phyloP scores from a whole-genome alignment of 2,888 invertebrate species.

The Dichetophora obliterata region DNA sequence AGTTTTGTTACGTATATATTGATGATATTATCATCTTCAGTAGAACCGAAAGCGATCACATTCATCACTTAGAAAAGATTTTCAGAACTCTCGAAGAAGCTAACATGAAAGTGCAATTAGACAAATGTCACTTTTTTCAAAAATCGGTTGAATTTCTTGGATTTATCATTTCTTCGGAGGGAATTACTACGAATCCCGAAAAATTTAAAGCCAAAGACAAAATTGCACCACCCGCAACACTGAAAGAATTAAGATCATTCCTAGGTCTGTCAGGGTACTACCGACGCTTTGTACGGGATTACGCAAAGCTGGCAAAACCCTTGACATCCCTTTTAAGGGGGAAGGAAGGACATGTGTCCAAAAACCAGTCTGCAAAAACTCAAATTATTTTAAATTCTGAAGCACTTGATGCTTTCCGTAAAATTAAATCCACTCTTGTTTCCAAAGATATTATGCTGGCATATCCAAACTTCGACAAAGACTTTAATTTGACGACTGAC shows the following conservation, averaged over 20 bases:
- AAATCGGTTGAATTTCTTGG: slow-evolving; percentile 8
- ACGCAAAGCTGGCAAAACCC: slow-evolving; percentile 16
- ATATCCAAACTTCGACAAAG: neutral
- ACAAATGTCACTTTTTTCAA: slow-evolving; percentile 15
- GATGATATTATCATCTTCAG: slow-evolving; percentile 31
- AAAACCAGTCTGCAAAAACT: neutral
- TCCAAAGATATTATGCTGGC: neutral
- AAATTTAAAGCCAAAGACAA: slow-evolving; percentile 13
- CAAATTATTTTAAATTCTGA: neutral
- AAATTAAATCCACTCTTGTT: neutral
- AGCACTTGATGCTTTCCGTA: neutral
- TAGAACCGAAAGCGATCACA: neutral
- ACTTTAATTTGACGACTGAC: neutral
- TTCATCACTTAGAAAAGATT: neutral
- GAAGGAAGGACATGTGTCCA: neutral
- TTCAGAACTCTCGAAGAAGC: neutral
- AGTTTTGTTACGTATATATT: slow-evolving; percentile 33
- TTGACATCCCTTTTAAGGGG: slow-evolving; percentile 3
- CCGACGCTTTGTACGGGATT: slow-evolving; percentile 3
- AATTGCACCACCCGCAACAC: neutral
- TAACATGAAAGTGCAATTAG: neutral
- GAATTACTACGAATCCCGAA: neutral
- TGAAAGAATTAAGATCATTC: slow-evolving; percentile 14
- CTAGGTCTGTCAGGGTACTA: slow-evolving; percentile 25
- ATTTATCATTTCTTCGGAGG: neutral